These are phyloP conservation scores for Rhopalosiphum nymphaeae DNA, from an alignment of 2,888 invertebrate species.

Conservation along the genomic window DNA sequence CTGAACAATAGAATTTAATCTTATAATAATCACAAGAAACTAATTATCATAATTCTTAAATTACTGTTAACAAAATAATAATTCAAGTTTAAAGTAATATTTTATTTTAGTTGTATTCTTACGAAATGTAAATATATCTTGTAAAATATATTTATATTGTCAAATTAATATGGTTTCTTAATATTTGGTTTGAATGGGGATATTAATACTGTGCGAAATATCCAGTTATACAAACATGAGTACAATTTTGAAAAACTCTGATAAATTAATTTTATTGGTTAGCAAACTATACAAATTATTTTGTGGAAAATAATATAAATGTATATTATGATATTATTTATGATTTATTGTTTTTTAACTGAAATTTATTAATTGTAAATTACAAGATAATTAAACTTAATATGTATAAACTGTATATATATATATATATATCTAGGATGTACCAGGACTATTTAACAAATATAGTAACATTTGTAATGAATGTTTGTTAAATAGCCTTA, in stretches of 20 bases:
- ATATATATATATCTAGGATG: no score
- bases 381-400: not conserved
- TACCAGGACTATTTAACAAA: no score
- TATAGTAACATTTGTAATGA: no score
- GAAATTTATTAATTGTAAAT: conserved; percentile 3
- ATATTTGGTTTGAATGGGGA: not conserved
- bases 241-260: not conserved
- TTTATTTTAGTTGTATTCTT: not conserved
- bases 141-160: not conserved
- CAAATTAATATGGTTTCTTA: not conserved
- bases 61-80: not conserved
- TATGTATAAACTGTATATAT: no score
- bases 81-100: not conserved
- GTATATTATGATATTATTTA: not conserved
- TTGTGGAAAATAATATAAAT: not conserved
- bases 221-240: not conserved
- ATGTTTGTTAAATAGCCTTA: no score
- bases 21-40: not conserved
- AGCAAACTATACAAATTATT: not conserved
- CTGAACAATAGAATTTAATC: not conserved
- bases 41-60: not conserved
- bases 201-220: not conserved
- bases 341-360: not conserved
- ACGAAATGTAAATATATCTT: not conserved
- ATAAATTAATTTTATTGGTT: not conserved